Evolutionary conservation across 1,140 invertebrate species (phyloP).

Genomic region (Ceratina japonica): DNA sequence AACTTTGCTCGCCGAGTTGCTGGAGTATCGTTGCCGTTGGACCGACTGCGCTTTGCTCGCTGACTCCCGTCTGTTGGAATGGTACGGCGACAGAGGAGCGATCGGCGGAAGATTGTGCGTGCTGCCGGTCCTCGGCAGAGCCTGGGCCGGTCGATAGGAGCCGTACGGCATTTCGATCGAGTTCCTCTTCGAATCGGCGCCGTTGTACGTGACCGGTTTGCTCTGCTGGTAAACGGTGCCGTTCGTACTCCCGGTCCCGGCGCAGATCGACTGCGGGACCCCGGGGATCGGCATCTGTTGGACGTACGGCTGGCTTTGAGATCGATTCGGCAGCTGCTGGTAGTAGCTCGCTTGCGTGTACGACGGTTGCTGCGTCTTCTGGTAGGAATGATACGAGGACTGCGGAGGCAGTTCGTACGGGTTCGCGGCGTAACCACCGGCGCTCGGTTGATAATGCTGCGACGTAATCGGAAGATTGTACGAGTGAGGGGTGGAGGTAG

Average conservation of each 20-base stretch:
- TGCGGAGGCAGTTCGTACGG: conserved; percentile 67
- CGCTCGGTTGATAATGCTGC: conserved; percentile 68
- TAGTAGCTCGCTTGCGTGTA: conserved; percentile 61
- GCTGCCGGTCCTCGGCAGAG: conserved; percentile 62
- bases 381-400: conserved; percentile 76
- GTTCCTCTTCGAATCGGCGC: conserved; percentile 65
- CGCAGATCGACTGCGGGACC: conserved; percentile 38
- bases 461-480: conserved; percentile 63
- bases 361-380: conserved; percentile 59
- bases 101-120: conserved; percentile 81
- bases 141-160: conserved; percentile 55
- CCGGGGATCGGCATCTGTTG: conserved; percentile 50
- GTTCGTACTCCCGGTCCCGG: conserved; percentile 33
- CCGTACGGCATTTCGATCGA: conserved; percentile 51
- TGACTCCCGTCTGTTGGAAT: conserved; percentile 73
- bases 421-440: conserved; percentile 60
- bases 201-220: conserved; percentile 69
- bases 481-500: conserved; percentile 60
- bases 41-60: conserved; percentile 63
- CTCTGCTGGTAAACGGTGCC: conserved; percentile 45
- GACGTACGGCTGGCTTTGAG: conserved; percentile 54
- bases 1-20: conserved; percentile 44
- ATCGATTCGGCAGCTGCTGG: conserved; percentile 53
- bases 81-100: conserved; percentile 78
- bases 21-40: conserved; percentile 59